phyloP scores from a whole-genome alignment of 2,797 vertebrate genomes.

The Myotis planiceps region DNA sequence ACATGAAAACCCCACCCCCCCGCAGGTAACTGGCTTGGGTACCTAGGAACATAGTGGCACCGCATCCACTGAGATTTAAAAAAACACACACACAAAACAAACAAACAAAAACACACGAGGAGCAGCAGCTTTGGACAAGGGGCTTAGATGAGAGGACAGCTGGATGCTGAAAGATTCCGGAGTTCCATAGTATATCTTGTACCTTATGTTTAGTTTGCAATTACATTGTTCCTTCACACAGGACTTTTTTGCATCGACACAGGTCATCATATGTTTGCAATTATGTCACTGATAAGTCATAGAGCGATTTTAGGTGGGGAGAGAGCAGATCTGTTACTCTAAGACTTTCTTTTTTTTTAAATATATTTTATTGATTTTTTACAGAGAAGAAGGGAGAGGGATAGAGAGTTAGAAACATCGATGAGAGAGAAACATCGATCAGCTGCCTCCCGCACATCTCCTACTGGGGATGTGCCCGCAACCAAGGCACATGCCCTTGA shows the following conservation, averaged over 20 bases:
- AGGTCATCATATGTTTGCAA: not conserved
- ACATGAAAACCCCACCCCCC: not conserved
- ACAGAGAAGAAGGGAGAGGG: no score
- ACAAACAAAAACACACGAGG: no score
- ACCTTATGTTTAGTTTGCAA: not conserved
- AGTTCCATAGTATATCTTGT: not conserved
- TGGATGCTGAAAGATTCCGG: not conserved
- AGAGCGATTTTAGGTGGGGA: not conserved
- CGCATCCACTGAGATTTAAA: not conserved
- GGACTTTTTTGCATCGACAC: not conserved
- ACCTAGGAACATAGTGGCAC: not conserved
- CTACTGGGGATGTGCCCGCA: no score
- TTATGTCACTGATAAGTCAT: not conserved
- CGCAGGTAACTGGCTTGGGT: not conserved
- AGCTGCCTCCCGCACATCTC: no score
- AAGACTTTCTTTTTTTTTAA: not conserved
- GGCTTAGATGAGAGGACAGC: not conserved
- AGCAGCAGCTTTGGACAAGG: not conserved
- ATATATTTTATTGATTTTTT: no score
- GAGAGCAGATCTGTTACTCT: not conserved
- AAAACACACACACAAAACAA: not conserved
- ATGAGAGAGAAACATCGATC: no score
- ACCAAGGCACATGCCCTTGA: no score
- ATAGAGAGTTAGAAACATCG: no score
- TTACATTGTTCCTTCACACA: not conserved